A percentile compares a stretch with the other conserved stretches of the same genome.
Conservation (phyloP, 2,113 vertebrate genomes). For the Cettia cetti region DNA sequence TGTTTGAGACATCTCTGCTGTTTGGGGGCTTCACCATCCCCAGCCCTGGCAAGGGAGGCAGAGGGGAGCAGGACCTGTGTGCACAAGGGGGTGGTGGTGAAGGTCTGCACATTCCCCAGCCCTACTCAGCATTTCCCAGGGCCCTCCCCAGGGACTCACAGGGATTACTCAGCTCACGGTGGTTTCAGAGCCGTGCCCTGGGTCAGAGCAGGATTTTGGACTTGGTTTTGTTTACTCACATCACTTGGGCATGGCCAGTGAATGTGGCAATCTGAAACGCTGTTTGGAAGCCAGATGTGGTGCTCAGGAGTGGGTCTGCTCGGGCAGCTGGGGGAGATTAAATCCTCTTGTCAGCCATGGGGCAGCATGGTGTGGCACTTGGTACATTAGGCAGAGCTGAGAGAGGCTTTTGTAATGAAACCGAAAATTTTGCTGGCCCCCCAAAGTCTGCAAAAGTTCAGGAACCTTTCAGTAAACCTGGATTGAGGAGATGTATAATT, state of each 20-base stretch:
- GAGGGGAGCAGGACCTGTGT: rapidly evolving
- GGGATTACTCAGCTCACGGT: not conserved
- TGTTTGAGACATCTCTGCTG: not conserved
- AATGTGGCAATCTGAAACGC: not conserved
- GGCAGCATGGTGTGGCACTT: not conserved
- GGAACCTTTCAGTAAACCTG: slow-evolving; percentile 24
- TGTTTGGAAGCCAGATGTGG: not conserved
- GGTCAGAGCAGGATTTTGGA: not conserved
- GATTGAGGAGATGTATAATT: not conserved
- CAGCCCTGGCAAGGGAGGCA: not conserved
- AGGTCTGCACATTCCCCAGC: not conserved
- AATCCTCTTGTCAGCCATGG: not conserved
- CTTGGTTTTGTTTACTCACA: not conserved
- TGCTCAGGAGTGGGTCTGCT: not conserved
- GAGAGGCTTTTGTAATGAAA: slow-evolving; percentile 9
- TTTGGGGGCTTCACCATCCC: not conserved
- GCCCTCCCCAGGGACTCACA: rapidly evolving
- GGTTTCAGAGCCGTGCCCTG: rapidly evolving
- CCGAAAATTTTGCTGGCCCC: not conserved
- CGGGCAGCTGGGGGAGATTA: not conserved
- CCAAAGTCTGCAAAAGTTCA: not conserved
- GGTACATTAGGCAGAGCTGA: slow-evolving; percentile 2
- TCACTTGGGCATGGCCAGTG: not conserved
- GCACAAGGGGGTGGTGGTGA: rapidly evolving
- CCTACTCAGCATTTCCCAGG: rapidly evolving